phyloP scores from a whole-genome alignment of 2,888 invertebrate species.

The Andricus curvator region DNA sequence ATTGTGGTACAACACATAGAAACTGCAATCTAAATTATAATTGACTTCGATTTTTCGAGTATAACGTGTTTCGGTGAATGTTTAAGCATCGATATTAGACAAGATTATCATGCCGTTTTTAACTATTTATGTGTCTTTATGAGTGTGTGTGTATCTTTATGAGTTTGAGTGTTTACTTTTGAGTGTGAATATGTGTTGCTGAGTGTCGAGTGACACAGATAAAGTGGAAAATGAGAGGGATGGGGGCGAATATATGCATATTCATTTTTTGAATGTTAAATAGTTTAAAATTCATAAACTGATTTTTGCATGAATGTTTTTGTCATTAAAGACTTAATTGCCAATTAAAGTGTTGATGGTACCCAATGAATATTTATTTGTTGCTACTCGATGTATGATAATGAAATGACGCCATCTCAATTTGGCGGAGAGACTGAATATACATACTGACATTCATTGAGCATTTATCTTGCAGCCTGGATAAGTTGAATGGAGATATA shows the following conservation, averaged over 20 bases:
- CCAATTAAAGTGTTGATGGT: not conserved
- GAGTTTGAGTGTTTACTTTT: not conserved
- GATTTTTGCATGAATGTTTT: not conserved
- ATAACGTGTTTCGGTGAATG: no score
- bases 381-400: not conserved
- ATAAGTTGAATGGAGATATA: not conserved
- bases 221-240: conserved; percentile 33
- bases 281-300: not conserved
- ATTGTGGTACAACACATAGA: no score
- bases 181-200: conserved; percentile 3
- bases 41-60: no score
- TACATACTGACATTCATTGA: not conserved
- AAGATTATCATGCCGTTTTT: no score
- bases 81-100: no score
- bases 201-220: conserved; percentile 35
- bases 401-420: not conserved
- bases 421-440: not conserved
- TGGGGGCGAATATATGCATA: conserved; percentile 72
- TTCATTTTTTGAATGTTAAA: conserved; percentile 58
- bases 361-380: not conserved
- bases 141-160: not conserved
- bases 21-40: no score
- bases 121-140: not conserved
- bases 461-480: not conserved
- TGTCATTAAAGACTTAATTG: not conserved